Evolutionary conservation across 2,113 vertebrate species (phyloP), one percentile per base, ranked within the genome.

Genomic region (Callocephalon fimbriatum): DNA sequence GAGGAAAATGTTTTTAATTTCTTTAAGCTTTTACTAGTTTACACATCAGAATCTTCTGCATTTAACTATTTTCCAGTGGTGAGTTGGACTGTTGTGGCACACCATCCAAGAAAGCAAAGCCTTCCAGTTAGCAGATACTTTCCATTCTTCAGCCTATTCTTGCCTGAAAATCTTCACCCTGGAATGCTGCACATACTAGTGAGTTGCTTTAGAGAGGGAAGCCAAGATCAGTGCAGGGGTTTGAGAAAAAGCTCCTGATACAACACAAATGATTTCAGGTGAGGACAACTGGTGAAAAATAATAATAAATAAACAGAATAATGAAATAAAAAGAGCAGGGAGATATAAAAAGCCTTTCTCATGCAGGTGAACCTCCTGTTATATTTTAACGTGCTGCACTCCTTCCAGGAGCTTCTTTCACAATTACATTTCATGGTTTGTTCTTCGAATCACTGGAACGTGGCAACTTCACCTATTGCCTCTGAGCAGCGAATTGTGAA

Each of bases 391-490:
- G 1, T 51, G 54, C 37, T 88, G 47, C 19, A 32, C 37, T 74
- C 47, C 17, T 86, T 93, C 90, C 80, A 93, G 82, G 42, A 92
- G 65, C 83, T 84, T 92, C 88, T 80, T 89, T 83, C 76, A 84
- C 61, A 74, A 68, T 40, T 81, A 35, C 51, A 18, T 77, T 88
- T 48, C 47, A 51, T 71, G 59, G 42, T 86, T 91, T 91, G 84
- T 86, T 61, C 59, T 90, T 73, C 91, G 82, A 89, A 88, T 91
- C 95, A 91, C 68, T 65, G 86, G 86, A 93, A 94, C 47, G n/a
- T 82, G 92, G 89, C 81, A 95, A 79, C 93, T 96, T 93, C 91
- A 88, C 86, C 92, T 75, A 84, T 89, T 95, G 95, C 92, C 94
- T 96, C 72, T 95, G 92, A 93, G 88, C 94, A 97, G 61, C 3